Base-by-base conservation (phyloP, 2,888 invertebrate genomes). In the Steinernema carpocapsae region DNA sequence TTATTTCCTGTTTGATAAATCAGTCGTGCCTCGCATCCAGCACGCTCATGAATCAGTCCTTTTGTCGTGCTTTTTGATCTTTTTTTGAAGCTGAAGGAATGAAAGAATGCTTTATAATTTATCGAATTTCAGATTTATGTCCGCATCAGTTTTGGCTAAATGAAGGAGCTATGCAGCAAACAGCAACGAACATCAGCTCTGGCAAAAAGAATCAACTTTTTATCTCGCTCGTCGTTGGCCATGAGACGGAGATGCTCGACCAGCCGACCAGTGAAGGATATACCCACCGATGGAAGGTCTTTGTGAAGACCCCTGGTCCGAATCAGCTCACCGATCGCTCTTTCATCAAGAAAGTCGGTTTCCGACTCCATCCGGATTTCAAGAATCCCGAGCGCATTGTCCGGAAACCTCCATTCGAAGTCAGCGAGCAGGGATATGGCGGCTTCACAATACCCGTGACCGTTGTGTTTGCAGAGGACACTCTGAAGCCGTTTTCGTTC, bases 341-440 rank as follows among this genome's bases (percentile, higher is more conserved):
- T 32, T 80, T 80, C 64, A 74, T 79, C n/a, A 46, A 71, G 37
- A 77, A 76, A 45, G 81, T 79, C 17, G 59, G 70, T 6, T 79
- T 81, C 46, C 19, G 48, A 17, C 70, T 79, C 17, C 79, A 79
- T 45, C 73, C 71, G 29, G 77, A 72, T 42, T 79, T 79, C 51
- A 48, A 32, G n/a, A 80, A 80, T 22, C 79, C 77, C 10, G 73
- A 46, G 14, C 72, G 80, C n/a, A 56, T 52, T 3, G 43, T 79
- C 6, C 72, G 22, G 26, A 10, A 22, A 26, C 56, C 56, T 14
- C 56, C 56, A 12, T 56, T 56, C 26, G 56, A 56, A 22, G 56
- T 56, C 2, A 56, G 26, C 26, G 56, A 56, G 26, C 10, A 6
- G 7, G 56, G 56, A 14, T 56, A 56, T 26, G 56, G 56, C 17